phyloP scores from a whole-genome alignment of 2,797 vertebrate species.

The Choloepus didactylus region DNA sequence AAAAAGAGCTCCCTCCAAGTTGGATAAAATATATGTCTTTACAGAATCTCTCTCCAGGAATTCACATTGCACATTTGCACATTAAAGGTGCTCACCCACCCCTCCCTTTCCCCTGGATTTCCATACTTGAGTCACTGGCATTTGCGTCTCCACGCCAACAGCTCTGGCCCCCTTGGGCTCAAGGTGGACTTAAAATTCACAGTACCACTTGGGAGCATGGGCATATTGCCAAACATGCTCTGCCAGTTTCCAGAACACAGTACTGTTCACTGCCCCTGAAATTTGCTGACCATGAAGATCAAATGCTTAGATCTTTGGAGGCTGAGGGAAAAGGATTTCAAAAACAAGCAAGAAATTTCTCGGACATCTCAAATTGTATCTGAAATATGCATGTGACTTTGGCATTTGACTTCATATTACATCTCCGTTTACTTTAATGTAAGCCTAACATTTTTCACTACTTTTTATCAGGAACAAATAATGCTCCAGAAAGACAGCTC shows the following conservation, averaged over 20 bases:
- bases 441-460: neutral
- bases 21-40: neutral
- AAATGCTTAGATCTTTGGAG: neutral
- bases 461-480: neutral
- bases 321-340: neutral
- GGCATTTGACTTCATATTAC: neutral
- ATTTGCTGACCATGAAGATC: neutral
- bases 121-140: neutral
- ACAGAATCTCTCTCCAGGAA: neutral
- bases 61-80: neutral
- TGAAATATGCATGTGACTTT: neutral
- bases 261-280: neutral
- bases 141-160: neutral
- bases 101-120: neutral
- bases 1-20: neutral
- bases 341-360: slow-evolving; percentile 37
- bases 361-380: neutral
- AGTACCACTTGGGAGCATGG: neutral
- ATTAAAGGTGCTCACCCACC: neutral
- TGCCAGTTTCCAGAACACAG: neutral
- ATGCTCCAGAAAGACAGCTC: neutral
- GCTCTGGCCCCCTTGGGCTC: neutral
- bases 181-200: neutral
- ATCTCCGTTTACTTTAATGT: neutral
- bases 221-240: neutral